These are phyloP conservation scores for Synergus itoensis DNA, from an alignment of 2,888 invertebrate genomes.

Conservation along the genomic window DNA sequence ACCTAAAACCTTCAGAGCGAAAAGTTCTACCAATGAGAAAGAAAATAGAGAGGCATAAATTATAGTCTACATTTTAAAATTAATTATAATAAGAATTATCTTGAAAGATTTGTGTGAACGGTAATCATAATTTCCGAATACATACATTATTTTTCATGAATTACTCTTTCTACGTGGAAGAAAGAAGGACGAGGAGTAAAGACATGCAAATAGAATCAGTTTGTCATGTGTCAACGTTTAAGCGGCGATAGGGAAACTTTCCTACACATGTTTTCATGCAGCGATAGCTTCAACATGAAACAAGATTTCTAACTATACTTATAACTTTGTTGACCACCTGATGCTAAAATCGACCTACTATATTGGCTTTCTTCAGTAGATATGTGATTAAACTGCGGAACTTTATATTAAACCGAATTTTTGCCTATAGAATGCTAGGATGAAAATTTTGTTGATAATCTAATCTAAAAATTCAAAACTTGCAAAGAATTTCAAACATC, in stretches of 20 bases:
- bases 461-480: no score
- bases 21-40: no score
- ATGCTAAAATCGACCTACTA: constrained; percentile 27
- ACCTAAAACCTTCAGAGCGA: no score
- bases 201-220: constrained; percentile 26
- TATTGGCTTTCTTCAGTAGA: constrained; percentile 21
- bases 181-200: neutral
- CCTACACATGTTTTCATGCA: neutral
- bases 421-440: no score
- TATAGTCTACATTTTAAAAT: no score
- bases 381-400: constrained; percentile 18
- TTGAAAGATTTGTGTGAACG: neutral
- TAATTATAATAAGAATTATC: no score
- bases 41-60: no score
- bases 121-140: neutral
- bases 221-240: constrained; percentile 26
- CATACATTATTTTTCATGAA: neutral
- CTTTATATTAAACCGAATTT: constrained; percentile 7
- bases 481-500: no score
- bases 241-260: constrained; percentile 1
- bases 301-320: constrained; percentile 34
- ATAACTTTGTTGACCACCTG: constrained; percentile 40
- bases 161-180: neutral
- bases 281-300: neutral
- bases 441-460: no score